phyloP scores from a whole-genome alignment of 2,113 vertebrate species.

The Pardalotus punctatus region DNA sequence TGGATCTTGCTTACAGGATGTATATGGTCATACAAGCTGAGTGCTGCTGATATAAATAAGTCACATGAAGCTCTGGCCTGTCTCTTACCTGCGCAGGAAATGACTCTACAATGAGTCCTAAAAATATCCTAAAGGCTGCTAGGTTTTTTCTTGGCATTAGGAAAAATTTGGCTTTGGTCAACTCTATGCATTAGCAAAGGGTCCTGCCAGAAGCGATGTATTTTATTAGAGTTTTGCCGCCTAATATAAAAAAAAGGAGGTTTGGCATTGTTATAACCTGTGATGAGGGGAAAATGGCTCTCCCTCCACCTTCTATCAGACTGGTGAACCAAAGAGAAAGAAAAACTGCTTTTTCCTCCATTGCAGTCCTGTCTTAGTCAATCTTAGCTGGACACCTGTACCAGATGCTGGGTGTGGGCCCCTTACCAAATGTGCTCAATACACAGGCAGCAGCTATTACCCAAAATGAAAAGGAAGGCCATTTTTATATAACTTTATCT shows the following conservation, averaged over 20 bases:
- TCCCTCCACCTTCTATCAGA: not conserved
- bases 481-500: not conserved
- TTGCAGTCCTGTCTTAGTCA: not conserved
- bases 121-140: not conserved
- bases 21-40: not conserved
- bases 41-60: not conserved
- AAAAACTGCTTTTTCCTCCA: not conserved
- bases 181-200: not conserved
- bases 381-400: not conserved
- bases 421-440: not conserved
- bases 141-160: not conserved
- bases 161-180: not conserved
- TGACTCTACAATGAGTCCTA: not conserved
- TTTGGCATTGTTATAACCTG: not conserved
- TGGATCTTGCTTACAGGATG: not conserved
- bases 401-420: not conserved
- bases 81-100: not conserved
- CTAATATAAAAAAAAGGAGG: not conserved
- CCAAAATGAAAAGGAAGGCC: not conserved
- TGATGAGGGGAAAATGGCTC: not conserved
- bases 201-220: not conserved
- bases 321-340: not conserved
- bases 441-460: not conserved
- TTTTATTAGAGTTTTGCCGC: not conserved
- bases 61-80: not conserved